A percentile compares a stretch with the other conserved stretches of the same genome.
These are phyloP conservation scores for Alosa alosa DNA, from an alignment of 2,113 vertebrate species.

Conservation along the genomic window DNA sequence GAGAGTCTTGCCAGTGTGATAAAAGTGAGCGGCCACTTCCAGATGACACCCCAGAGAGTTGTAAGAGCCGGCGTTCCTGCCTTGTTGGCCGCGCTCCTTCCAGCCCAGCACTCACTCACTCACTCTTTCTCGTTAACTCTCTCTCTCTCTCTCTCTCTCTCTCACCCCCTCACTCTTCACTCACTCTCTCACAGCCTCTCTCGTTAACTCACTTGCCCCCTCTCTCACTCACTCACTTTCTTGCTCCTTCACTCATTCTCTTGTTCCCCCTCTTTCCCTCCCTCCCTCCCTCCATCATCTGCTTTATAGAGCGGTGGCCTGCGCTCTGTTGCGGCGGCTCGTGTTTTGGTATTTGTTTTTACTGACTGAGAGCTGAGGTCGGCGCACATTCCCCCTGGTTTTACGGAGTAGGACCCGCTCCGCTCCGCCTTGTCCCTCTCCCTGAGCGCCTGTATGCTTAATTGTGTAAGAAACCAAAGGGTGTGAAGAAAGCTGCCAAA, in stretches of 20 bases:
- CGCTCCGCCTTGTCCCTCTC: not conserved
- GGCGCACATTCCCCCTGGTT: conserved; percentile 16
- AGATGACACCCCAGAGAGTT: conserved; percentile 31
- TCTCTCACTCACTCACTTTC: not conserved
- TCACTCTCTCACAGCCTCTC: not conserved
- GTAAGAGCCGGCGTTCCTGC: conserved; percentile 36
- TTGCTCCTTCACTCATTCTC: not conserved
- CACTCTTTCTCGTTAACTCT: not conserved
- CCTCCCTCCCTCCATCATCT: not conserved
- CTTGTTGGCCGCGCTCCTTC: conserved; percentile 35
- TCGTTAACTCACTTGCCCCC: not conserved
- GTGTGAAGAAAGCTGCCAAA: conserved; percentile 29
- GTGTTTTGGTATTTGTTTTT: conserved; percentile 43
- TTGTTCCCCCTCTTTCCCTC: not conserved
- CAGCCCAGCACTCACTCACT: conserved; percentile 28
- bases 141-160: not conserved
- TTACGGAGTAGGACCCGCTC: conserved; percentile 18
- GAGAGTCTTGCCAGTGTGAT: not conserved
- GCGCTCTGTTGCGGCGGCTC: conserved; percentile 14
- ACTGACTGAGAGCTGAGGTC: conserved; percentile 43
- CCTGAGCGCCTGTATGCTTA: conserved; percentile 27
- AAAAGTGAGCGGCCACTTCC: conserved; percentile 13
- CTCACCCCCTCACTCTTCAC: not conserved
- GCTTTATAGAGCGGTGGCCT: conserved; percentile 29
- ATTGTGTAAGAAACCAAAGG: conserved; percentile 35